Conservation (phyloP, 1,140 invertebrate species). For the Oryctes rhinoceros region DNA sequence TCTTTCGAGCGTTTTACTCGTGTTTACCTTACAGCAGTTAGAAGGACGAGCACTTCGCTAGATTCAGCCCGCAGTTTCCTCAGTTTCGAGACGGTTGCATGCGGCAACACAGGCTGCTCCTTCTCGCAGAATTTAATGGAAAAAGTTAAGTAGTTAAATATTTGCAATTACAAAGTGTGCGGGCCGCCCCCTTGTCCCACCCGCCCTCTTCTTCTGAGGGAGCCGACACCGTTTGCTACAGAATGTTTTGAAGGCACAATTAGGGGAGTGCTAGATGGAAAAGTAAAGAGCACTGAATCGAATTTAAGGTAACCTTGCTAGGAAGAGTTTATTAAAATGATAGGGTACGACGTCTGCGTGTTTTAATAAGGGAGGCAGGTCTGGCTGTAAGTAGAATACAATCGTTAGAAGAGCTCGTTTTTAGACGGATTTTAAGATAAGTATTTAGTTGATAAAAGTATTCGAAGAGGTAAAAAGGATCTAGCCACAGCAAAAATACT, state of each 20-base stretch:
- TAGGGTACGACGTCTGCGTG: no score
- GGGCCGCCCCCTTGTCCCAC: not conserved
- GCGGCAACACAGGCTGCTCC: no score
- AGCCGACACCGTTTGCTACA: not conserved
- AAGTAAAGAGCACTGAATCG: not conserved
- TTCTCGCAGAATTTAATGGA: not conserved
- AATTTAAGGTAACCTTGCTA: not conserved
- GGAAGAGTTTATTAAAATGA: not conserved
- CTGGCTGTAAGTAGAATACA: no score
- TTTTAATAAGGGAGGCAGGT: no score
- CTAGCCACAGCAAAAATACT: no score
- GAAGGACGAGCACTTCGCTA: not conserved
- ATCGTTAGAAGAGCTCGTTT: no score
- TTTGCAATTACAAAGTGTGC: slow-evolving; percentile 18
- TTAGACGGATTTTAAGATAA: no score
- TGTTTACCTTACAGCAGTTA: slow-evolving; percentile 9
- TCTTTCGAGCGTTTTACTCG: not conserved
- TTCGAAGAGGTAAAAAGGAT: no score
- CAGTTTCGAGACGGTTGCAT: not conserved
- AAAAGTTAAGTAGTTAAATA: slow-evolving; percentile 23
- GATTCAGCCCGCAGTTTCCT: not conserved
- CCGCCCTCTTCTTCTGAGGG: not conserved
- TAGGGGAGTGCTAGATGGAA: not conserved
- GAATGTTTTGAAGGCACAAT: not conserved
- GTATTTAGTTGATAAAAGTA: no score